Conservation (phyloP, 2,113 vertebrate genomes). For the Xiphias gladius region DNA sequence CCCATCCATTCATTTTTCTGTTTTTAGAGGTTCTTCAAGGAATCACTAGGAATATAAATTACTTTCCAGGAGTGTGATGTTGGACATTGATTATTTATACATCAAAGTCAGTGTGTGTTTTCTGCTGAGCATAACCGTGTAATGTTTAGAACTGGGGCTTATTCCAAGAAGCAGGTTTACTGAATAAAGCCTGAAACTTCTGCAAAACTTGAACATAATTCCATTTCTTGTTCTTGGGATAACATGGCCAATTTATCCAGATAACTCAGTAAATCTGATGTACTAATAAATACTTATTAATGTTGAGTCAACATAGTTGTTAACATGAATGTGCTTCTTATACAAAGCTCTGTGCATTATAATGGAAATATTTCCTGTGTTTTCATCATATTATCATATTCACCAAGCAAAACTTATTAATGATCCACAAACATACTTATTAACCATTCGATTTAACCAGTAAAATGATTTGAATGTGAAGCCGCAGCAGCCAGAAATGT, state of each 20-base stretch:
- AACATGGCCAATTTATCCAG: background rate
- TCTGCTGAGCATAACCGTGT: background rate
- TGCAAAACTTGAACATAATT: background rate
- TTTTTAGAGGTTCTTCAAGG: background rate
- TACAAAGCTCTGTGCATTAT: background rate
- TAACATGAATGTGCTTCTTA: no score
- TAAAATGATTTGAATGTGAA: background rate
- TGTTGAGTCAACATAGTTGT: no score
- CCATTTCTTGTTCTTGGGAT: background rate
- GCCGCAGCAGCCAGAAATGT: no score
- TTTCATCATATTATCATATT: background rate
- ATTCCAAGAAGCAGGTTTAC: background rate
- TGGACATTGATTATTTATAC: slow-evolving; percentile 9
- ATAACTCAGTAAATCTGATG: background rate
- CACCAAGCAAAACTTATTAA: background rate
- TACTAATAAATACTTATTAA: no score
- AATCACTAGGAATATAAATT: background rate
- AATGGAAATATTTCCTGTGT: no score
- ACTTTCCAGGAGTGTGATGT: background rate
- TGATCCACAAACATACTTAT: background rate
- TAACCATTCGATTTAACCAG: background rate
- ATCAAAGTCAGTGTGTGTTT: slow-evolving; percentile 6
- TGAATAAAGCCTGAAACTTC: background rate
- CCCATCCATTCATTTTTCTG: background rate
- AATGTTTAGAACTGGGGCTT: background rate